Percentiles rank a stretch among this genome's conserved stretches.
These are phyloP conservation scores for Scaptomyza tumidula DNA, from an alignment of 2,888 invertebrate species.

Conservation along the genomic window DNA sequence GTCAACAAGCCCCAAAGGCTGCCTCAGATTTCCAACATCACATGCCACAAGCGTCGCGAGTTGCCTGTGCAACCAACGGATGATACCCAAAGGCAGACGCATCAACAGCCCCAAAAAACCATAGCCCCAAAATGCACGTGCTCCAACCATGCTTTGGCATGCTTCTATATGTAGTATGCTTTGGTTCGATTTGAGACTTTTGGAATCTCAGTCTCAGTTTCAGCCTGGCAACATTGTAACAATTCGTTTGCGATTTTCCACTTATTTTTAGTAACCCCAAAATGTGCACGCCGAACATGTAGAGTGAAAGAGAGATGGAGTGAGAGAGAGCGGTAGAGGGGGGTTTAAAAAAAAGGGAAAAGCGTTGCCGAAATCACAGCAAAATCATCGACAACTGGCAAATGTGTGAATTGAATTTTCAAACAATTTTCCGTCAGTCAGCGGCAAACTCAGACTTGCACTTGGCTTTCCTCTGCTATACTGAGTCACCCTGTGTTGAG, in stretches of 20 bases:
- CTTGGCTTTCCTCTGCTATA: neutral
- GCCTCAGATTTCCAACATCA: conserved; percentile 56
- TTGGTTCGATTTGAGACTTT: conserved; percentile 10
- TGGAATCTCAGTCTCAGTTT: conserved; percentile 23
- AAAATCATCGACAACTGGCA: conserved; percentile 80
- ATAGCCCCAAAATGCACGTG: conserved; percentile 50
- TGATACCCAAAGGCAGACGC: conserved; percentile 53
- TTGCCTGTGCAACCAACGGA: conserved; percentile 57
- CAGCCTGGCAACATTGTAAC: conserved; percentile 63
- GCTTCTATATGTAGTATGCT: conserved; percentile 1
- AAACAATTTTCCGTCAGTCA: conserved; percentile 74
- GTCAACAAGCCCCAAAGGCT: conserved; percentile 29
- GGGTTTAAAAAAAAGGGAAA: neutral
- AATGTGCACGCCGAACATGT: neutral
- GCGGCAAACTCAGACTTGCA: conserved; percentile 54
- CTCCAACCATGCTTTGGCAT: conserved; percentile 11
- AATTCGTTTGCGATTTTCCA: conserved; percentile 80
- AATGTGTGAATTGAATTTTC: conserved; percentile 83
- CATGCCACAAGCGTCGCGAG: conserved; percentile 43
- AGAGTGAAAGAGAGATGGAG: no score
- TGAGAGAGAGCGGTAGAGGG: neutral
- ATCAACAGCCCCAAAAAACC: conserved; percentile 39
- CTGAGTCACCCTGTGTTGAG: conserved; percentile 14
- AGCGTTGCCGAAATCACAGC: conserved; percentile 73
- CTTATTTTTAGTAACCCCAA: conserved; percentile 62